Percentiles rank a stretch among this genome's conserved stretches.
phyloP scores from a whole-genome alignment of 2,113 vertebrate species.

The Vombatus ursinus region DNA sequence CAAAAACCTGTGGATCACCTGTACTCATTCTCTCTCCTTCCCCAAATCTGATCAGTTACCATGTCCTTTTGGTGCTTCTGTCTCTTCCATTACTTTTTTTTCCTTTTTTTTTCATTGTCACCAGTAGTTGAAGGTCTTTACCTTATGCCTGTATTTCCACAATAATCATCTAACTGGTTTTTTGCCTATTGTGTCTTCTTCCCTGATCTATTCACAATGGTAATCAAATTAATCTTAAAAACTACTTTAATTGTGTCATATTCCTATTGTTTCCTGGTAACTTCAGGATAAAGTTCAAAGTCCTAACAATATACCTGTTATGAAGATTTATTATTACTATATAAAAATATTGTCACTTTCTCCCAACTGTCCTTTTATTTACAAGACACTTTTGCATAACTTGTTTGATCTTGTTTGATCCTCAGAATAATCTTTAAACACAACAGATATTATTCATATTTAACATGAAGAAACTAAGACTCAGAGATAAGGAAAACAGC shows the following conservation, averaged over 20 bases:
- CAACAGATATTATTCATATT: background rate
- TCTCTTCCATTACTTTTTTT: background rate
- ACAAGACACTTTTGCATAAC: background rate
- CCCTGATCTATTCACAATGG: background rate
- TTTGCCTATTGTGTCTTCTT: background rate
- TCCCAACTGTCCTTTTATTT: background rate
- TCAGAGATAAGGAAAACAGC: background rate
- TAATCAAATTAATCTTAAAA: background rate
- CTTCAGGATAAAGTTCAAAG: background rate
- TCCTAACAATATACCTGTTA: background rate
- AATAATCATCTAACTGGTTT: background rate
- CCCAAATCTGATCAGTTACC: background rate
- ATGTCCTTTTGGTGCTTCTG: background rate
- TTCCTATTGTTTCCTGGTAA: background rate
- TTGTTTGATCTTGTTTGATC: background rate
- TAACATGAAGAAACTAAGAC: background rate
- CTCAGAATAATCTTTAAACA: background rate
- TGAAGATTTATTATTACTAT: background rate
- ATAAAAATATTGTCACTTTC: background rate
- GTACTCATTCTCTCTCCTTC: background rate
- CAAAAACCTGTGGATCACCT: background rate
- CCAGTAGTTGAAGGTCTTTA: background rate
- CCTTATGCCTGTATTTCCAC: background rate
- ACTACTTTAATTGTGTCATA: background rate
- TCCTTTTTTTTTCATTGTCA: background rate